Evolutionary conservation across 2,888 invertebrate genomes (phyloP).

Genomic region (Papilio protenor): DNA sequence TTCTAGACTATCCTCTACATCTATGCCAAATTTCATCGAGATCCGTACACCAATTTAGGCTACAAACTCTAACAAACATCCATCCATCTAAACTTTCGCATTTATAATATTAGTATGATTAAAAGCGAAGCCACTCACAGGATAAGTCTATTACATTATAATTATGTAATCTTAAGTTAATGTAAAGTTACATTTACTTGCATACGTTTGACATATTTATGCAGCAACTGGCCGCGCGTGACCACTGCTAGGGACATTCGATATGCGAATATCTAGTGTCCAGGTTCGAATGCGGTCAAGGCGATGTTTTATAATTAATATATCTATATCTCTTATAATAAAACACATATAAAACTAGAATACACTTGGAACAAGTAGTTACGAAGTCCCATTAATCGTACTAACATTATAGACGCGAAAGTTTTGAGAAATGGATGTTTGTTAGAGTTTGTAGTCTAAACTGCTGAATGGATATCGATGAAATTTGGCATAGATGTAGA

Average conservation of each 20-base stretch:
- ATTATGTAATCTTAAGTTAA: background rate
- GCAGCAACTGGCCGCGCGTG: background rate
- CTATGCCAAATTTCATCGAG: too few species aligned
- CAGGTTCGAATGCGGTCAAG: conserved; percentile 25
- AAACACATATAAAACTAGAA: background rate
- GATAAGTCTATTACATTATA: background rate
- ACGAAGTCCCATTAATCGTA: background rate
- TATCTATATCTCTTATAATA: background rate
- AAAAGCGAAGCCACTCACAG: too few species aligned
- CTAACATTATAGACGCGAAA: too few species aligned
- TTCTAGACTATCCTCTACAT: too few species aligned
- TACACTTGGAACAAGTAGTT: background rate
- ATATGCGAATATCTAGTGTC: background rate
- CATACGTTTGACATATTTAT: background rate
- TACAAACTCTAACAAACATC: too few species aligned
- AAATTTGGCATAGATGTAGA: too few species aligned
- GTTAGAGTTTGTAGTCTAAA: too few species aligned
- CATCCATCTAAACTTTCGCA: too few species aligned
- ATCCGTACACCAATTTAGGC: too few species aligned
- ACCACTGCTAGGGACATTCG: conserved; percentile 2
- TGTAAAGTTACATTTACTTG: background rate
- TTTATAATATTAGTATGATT: too few species aligned
- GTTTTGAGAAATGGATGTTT: too few species aligned
- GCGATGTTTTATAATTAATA: conserved; percentile 3
- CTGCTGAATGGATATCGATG: too few species aligned